Evolutionary conservation across 2,113 vertebrate species (phyloP).

Genomic region (Nyctibius bracteatus): DNA sequence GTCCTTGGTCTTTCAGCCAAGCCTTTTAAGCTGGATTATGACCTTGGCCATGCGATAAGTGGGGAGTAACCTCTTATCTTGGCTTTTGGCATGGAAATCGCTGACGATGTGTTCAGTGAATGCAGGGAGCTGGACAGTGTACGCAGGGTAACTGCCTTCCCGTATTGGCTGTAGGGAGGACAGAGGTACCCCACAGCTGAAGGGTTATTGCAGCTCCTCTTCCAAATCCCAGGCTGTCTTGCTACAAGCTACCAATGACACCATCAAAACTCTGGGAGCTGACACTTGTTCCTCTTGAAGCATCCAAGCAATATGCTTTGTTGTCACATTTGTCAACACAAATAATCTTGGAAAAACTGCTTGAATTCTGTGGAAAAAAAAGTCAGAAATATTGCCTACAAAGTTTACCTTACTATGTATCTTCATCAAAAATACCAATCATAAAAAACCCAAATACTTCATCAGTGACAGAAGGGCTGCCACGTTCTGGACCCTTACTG

Average conservation of each 20-base stretch:
- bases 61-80: background rate
- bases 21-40: background rate
- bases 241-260: background rate
- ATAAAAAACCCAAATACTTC: background rate
- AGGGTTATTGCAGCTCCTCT: background rate
- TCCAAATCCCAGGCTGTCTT: background rate
- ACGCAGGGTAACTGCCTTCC: background rate
- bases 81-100: background rate
- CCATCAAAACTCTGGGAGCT: background rate
- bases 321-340: background rate
- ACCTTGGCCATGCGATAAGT: background rate
- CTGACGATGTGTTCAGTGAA: background rate
- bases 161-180: background rate
- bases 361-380: background rate
- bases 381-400: background rate
- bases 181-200: background rate
- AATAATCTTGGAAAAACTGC: background rate
- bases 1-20: background rate
- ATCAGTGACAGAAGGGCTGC: background rate
- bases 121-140: background rate
- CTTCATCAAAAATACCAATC: background rate
- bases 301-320: background rate
- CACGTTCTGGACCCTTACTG: fast-evolving
- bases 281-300: background rate
- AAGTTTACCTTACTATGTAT: background rate